Evolutionary conservation across 2,888 invertebrate species (phyloP).

Genomic region (Drosophila demipolita): DNA sequence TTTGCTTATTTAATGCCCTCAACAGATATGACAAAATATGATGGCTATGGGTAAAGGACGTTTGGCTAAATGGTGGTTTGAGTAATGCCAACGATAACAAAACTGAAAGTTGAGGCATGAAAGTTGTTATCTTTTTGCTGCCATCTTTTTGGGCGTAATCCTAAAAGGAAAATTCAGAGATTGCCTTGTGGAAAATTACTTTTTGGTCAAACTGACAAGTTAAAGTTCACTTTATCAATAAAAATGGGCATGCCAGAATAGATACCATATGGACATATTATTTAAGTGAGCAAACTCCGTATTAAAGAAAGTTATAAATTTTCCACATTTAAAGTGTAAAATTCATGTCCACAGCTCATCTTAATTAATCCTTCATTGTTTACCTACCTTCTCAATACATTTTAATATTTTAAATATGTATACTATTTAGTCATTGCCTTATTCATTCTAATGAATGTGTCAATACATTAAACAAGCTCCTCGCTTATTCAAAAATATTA

Average conservation of each 20-base stretch:
- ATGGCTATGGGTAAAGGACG: conserved; percentile 39
- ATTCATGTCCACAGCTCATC: not conserved
- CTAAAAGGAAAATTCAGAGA: not conserved
- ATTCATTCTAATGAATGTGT: not conserved
- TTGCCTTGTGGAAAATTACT: not conserved
- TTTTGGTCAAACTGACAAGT: not conserved
- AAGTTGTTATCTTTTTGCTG: conserved; percentile 17
- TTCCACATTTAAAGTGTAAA: not conserved
- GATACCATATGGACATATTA: not conserved
- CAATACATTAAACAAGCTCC: not conserved
- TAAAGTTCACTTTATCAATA: not conserved
- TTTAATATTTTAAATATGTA: not conserved
- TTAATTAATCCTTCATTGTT: not conserved
- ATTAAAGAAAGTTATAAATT: not conserved
- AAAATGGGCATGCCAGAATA: not conserved
- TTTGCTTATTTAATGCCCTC: conserved; percentile 54
- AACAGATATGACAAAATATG: conserved; percentile 60
- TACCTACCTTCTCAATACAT: not conserved
- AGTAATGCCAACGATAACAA: conserved; percentile 57
- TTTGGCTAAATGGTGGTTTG: conserved; percentile 29
- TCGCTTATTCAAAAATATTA: not conserved
- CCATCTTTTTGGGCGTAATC: conserved; percentile 8
- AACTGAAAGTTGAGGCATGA: conserved; percentile 30
- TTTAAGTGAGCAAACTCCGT: not conserved
- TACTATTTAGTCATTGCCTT: not conserved